Base-by-base conservation (phyloP, 1,140 invertebrate genomes). In the Hylyphantes graminicola region DNA sequence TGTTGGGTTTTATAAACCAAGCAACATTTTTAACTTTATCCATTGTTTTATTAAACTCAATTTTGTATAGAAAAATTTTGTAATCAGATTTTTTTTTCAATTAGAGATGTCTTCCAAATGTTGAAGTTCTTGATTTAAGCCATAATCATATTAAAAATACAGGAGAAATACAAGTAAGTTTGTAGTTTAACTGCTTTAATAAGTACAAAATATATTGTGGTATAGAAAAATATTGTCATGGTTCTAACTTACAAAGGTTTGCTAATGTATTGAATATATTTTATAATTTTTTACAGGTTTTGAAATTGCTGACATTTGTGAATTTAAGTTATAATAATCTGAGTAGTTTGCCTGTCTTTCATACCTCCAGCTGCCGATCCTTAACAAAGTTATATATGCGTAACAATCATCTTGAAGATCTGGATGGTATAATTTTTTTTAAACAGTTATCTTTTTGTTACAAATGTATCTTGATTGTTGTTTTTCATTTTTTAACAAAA, bases 51-150 rank as follows among this genome's bases (percentile, higher is more conserved):
- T 35, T 67, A 67, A 4, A 35, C 7, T 67, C 6, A 19, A 12
- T 35, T 19, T 67, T 17, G 4, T n/a, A 8, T 67, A 6, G 21
- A 12, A 35, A 6, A 5, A 7, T 17, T 67, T 8, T 67, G 4
- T 72, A 48, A 72, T 48, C 1, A 57, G 54, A 51, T 70, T 51
- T 80, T 35, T n/a, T 67, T 78, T 78, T 48, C 35, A 35, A 2
- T 35, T 57, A 83, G 80, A 65, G 59, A 74, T 74, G 72, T 64
- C 5, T 83, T 10, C 70, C 80, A 53, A 83, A 83, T 55, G 3
- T 83, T 65, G 80, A 83, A 83, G 57, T 83, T 35, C 53, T 83
- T 21, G 61, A 83, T 74, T 57, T 83, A 35, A 83, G 80, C 57
- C 80, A 83, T 21, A 83, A 83, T 7, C 50, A 83, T 57, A n/a